Percentiles rank a stretch among this genome's conserved stretches.
phyloP scores from a whole-genome alignment of 1,140 invertebrate species.

The Trialeurodes vaporariorum region DNA sequence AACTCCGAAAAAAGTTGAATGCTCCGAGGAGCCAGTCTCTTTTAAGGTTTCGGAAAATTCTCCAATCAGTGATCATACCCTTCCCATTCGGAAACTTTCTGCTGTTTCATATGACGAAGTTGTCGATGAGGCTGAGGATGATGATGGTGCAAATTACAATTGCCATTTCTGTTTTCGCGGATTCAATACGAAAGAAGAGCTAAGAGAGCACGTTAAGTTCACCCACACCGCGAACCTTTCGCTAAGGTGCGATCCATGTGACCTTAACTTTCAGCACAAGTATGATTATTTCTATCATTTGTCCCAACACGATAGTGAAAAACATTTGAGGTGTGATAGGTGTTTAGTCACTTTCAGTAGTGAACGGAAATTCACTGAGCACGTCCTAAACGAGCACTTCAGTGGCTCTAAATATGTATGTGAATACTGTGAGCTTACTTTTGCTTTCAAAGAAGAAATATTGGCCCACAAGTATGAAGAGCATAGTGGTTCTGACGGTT shows the following conservation, averaged over 20 bases:
- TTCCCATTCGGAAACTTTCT: no score
- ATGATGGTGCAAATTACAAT: neutral
- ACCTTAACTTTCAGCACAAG: neutral
- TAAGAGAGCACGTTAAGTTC: neutral
- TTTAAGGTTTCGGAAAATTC: neutral
- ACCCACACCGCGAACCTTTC: neutral
- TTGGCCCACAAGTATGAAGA: neutral
- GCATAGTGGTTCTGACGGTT: neutral
- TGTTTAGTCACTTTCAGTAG: neutral
- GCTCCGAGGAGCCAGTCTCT: neutral
- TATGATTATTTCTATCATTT: neutral
- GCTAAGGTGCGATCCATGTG: neutral
- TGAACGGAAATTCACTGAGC: neutral
- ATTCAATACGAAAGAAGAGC: neutral
- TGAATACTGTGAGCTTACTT: neutral
- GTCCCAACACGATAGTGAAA: neutral
- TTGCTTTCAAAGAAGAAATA: neutral
- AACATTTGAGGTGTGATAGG: neutral
- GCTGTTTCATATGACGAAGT: no score
- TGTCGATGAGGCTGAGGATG: neutral
- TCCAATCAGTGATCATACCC: neutral
- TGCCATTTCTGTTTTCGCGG: neutral
- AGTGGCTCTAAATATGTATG: neutral
- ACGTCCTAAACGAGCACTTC: neutral
- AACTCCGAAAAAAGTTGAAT: neutral